Percentiles rank a stretch among this genome's conserved stretches.
These are phyloP conservation scores for Lamprologus speciosus DNA, from an alignment of 2,113 vertebrate species.

Conservation along the genomic window DNA sequence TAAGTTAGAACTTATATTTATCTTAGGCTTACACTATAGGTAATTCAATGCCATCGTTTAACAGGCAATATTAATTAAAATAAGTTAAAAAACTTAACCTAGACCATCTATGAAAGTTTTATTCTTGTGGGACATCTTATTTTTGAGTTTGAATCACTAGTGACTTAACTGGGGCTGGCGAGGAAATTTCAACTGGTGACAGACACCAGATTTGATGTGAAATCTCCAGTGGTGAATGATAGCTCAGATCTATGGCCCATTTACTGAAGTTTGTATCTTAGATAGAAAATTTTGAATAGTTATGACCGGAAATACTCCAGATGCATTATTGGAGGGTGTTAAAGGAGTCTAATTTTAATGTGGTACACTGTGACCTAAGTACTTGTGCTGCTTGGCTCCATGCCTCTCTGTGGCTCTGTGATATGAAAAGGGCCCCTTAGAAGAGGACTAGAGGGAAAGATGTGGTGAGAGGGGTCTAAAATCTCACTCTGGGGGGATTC, in stretches of 20 bases:
- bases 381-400: slow-evolving; percentile 39
- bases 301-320: slow-evolving; percentile 70
- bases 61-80: slow-evolving; percentile 36
- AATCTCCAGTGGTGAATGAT: slow-evolving; percentile 67
- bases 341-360: slow-evolving; percentile 77
- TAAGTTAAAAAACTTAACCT: slow-evolving; percentile 56
- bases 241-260: slow-evolving; percentile 78
- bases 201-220: slow-evolving; percentile 70
- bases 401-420: slow-evolving; percentile 37
- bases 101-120: slow-evolving; percentile 63
- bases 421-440: slow-evolving; percentile 34
- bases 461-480: slow-evolving; percentile 36
- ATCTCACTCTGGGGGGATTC: slow-evolving; percentile 35
- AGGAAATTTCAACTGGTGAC: slow-evolving; percentile 62
- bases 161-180: slow-evolving; percentile 72
- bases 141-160: slow-evolving; percentile 71
- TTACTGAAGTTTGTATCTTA: slow-evolving; percentile 74
- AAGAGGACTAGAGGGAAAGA: slow-evolving; percentile 36
- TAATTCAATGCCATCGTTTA: background rate
- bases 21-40: background rate
- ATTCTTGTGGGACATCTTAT: slow-evolving; percentile 61
- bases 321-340: slow-evolving; percentile 74
- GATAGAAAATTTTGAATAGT: slow-evolving; percentile 67
- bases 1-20: background rate
- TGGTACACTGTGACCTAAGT: slow-evolving; percentile 62